Evolutionary conservation across 2,797 vertebrate species (phyloP).

Genomic region (Lacerta bilineata): DNA sequence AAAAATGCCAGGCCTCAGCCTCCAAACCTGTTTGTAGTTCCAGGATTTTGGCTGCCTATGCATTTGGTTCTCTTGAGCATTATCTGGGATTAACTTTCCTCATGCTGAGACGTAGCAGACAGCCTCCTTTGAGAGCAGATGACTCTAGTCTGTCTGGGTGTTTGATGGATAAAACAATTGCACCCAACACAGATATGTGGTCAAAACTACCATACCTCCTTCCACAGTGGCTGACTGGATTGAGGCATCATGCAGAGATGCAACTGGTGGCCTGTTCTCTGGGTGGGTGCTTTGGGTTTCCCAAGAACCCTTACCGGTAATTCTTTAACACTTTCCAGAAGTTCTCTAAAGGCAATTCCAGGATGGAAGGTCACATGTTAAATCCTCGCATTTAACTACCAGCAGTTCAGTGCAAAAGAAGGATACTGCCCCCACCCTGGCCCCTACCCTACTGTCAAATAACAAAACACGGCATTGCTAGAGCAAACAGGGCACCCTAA

Average conservation of each 20-base stretch:
- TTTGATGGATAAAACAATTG: background rate
- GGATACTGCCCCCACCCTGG: too few relatives aligned
- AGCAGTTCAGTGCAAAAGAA: background rate
- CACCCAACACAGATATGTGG: background rate
- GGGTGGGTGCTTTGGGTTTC: background rate
- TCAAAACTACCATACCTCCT: background rate
- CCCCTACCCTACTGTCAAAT: background rate
- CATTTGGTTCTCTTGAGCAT: background rate
- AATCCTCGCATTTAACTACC: background rate
- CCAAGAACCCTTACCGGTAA: background rate
- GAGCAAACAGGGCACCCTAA: background rate
- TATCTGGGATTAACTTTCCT: background rate
- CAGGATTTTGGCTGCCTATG: background rate
- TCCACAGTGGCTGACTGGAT: background rate
- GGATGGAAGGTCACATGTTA: too few relatives aligned
- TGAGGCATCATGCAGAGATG: background rate
- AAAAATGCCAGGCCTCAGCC: too few relatives aligned
- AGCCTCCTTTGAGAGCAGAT: background rate
- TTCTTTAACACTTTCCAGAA: background rate
- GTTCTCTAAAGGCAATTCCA: background rate
- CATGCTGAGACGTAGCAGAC: background rate
- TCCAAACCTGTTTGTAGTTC: too few relatives aligned
- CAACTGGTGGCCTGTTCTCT: background rate
- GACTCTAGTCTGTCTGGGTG: background rate
- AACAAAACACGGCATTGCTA: rapidly evolving